phyloP scores from a whole-genome alignment of 2,113 vertebrate species.

The Microcebus tavaratra region DNA sequence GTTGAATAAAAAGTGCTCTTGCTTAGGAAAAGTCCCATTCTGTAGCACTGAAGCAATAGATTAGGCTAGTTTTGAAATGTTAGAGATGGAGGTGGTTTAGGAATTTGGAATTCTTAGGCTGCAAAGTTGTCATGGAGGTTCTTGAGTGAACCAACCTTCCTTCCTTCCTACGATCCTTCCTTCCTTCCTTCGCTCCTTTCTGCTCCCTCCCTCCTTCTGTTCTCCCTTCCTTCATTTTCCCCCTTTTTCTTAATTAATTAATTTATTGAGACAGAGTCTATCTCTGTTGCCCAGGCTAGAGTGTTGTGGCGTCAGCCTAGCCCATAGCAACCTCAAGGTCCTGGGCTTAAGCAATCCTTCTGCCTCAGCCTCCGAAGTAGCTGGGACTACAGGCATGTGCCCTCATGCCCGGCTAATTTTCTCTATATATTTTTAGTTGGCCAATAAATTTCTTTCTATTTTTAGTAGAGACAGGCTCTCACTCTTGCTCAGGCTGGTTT shows the following conservation, averaged over 20 bases:
- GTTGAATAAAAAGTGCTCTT: neutral
- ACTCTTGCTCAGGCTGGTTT: no score
- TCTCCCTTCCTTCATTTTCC: neutral
- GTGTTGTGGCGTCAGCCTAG: no score
- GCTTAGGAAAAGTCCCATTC: neutral
- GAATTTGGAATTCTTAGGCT: neutral
- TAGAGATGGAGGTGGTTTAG: neutral
- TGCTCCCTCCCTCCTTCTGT: neutral
- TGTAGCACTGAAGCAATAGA: neutral
- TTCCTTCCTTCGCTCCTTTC: rapidly evolving
- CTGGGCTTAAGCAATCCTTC: no score
- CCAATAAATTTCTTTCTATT: no score
- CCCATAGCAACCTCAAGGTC: no score
- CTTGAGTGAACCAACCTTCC: neutral
- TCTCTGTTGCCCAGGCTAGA: no score
- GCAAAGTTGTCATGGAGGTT: neutral
- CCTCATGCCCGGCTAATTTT: no score
- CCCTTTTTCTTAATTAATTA: neutral
- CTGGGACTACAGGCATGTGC: no score
- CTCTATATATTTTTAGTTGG: no score
- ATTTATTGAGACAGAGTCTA: no score
- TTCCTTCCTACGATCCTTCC: neutral
- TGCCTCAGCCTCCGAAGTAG: no score
- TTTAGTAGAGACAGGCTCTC: no score
- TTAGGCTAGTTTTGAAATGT: neutral